These are phyloP conservation scores for Melieria picta DNA, from an alignment of 2,888 invertebrate species.

Conservation along the genomic window DNA sequence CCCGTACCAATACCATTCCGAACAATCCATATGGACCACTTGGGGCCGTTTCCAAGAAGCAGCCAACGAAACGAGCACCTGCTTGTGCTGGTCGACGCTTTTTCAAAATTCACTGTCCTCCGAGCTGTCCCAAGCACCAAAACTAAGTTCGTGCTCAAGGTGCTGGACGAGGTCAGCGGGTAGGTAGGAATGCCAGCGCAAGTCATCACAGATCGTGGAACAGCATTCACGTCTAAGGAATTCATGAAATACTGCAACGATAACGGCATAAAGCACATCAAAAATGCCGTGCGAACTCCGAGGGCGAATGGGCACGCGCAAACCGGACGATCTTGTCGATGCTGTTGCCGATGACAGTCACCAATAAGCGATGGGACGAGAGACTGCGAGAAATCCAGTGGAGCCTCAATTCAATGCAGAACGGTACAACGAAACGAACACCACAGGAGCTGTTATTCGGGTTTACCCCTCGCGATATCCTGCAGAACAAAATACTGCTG, in stretches of 20 bases:
- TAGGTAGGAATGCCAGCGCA: too few species aligned
- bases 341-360: conserved; percentile 29
- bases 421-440: conserved; percentile 29
- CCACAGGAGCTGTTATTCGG: conserved; percentile 12
- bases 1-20: conserved; percentile 31
- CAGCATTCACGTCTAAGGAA: conserved; percentile 45
- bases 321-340: conserved; percentile 35
- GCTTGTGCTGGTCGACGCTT: conserved; percentile 36
- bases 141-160: background rate
- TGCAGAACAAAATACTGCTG: too few species aligned
- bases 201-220: conserved; percentile 47
- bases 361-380: conserved; percentile 36
- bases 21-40: conserved; percentile 33
- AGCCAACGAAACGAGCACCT: conserved; percentile 33
- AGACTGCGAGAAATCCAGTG: conserved; percentile 31
- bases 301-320: conserved; percentile 42
- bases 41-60: conserved; percentile 35
- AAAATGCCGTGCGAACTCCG: conserved; percentile 46
- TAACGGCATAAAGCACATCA: conserved; percentile 44
- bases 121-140: conserved; percentile 11
- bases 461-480: too few species aligned
- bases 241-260: conserved; percentile 43
- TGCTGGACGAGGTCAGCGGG: too few species aligned
- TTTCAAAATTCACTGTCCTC: conserved; percentile 33
- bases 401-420: conserved; percentile 31